A percentile compares a stretch with the other conserved stretches of the same genome.
Conservation (phyloP, 2,888 invertebrate species). For the Autographa gamma region DNA sequence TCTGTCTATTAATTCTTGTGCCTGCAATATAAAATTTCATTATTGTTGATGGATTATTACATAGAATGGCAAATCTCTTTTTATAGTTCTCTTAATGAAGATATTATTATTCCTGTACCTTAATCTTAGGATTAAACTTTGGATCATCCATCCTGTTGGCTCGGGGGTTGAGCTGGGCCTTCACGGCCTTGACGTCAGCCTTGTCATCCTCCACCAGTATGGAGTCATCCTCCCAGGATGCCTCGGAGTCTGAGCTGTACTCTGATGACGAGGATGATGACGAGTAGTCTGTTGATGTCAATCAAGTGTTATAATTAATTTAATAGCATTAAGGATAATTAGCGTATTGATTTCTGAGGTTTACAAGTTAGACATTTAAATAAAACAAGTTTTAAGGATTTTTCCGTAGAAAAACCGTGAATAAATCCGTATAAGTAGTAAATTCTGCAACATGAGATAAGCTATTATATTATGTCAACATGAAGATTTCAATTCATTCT, state of each 20-base stretch:
- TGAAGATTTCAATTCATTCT: too few relatives aligned
- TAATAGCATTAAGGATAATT: too few relatives aligned
- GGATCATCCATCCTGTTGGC: conserved; percentile 85
- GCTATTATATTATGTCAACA: too few relatives aligned
- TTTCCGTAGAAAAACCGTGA: too few relatives aligned
- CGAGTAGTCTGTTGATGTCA: conserved; percentile 76
- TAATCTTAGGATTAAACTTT: conserved; percentile 74
- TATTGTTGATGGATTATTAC: not conserved
- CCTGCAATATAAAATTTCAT: conserved; percentile 67
- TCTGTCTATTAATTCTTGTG: conserved; percentile 78
- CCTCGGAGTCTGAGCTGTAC: conserved; percentile 84
- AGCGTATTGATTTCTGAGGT: too few relatives aligned
- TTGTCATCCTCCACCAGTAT: conserved; percentile 74
- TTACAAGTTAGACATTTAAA: too few relatives aligned
- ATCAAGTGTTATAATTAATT: not conserved
- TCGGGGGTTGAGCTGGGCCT: conserved; percentile 76
- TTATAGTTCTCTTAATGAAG: not conserved
- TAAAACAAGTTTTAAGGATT: too few relatives aligned
- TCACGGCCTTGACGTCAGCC: conserved; percentile 64
- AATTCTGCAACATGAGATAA: too few relatives aligned
- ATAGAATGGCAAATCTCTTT: too few relatives aligned
- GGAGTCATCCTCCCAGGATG: conserved; percentile 83
- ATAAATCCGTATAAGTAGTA: too few relatives aligned
- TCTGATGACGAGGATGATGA: conserved; percentile 81
- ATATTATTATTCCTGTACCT: conserved; percentile 65